Percentiles rank a stretch among this genome's conserved stretches.
phyloP scores from a whole-genome alignment of 2,113 vertebrate genomes.

The Dipodomys ordii region DNA sequence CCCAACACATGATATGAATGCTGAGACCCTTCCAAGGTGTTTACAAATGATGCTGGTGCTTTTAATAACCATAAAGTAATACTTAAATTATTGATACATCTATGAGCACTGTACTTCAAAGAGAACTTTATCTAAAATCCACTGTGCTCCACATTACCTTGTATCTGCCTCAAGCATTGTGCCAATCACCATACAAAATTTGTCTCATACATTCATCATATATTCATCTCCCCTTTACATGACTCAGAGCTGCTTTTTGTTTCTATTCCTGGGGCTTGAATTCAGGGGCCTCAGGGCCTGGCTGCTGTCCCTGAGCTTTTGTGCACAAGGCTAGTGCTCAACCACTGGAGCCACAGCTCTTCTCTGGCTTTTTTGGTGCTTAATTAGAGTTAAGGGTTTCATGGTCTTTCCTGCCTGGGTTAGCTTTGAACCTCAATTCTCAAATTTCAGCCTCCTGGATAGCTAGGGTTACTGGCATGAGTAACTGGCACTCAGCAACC shows the following conservation, averaged over 20 bases:
- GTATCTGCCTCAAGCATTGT: not conserved
- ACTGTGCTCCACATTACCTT: not conserved
- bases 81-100: not conserved
- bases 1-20: not conserved
- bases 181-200: constrained; percentile 4
- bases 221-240: not conserved
- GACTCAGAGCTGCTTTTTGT: not conserved
- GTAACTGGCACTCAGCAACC: not conserved
- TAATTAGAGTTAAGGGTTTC: no score
- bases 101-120: not conserved
- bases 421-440: no score
- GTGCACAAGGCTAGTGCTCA: no score
- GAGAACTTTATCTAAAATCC: constrained; percentile 35
- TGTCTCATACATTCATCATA: not conserved
- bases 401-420: no score
- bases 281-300: no score
- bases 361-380: no score
- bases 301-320: no score
- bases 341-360: no score
- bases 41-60: not conserved
- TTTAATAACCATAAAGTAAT: constrained; percentile 55
- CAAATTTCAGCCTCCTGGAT: no score
- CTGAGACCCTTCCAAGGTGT: not conserved
- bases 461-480: no score
- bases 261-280: no score